Evolutionary conservation across 2,888 invertebrate species (phyloP).

Genomic region (Camptogramma bilineatum): DNA sequence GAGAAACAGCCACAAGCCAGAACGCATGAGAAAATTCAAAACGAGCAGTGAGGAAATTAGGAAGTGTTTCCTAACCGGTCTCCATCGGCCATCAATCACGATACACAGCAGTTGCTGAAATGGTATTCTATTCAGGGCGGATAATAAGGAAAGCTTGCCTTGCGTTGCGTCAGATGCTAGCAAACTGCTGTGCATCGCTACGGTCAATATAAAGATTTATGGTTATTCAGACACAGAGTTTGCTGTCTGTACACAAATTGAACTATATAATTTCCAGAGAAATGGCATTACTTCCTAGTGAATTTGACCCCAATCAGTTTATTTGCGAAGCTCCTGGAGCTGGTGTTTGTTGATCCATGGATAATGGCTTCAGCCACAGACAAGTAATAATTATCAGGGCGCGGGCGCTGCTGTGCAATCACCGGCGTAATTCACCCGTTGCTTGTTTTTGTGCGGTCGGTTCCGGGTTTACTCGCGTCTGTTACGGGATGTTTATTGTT

Average conservation of each 20-base stretch:
- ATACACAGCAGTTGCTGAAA: constrained; percentile 24
- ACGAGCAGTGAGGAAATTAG: constrained; percentile 26
- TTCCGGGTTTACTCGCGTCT: constrained; percentile 24
- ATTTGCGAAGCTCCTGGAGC: constrained; percentile 26
- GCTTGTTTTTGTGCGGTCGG: constrained; percentile 26
- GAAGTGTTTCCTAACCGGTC: constrained; percentile 30
- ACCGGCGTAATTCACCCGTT: constrained; percentile 19
- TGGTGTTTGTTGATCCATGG: constrained; percentile 33
- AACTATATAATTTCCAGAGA: background rate
- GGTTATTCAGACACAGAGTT: constrained; percentile 24
- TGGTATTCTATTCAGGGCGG: constrained; percentile 40
- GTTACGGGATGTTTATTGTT: constrained; percentile 23
- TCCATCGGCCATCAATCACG: constrained; percentile 27
- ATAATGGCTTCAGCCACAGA: constrained; percentile 24
- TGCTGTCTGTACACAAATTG: constrained; percentile 22
- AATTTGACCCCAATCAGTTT: constrained; percentile 32
- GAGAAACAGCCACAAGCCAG: constrained; percentile 15
- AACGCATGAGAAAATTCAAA: constrained; percentile 27
- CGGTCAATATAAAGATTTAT: constrained; percentile 38
- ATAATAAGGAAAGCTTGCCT: constrained; percentile 41
- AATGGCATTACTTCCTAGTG: constrained; percentile 3
- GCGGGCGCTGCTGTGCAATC: constrained; percentile 23
- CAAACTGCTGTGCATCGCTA: constrained; percentile 20
- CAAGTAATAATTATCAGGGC: constrained; percentile 9
- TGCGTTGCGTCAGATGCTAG: constrained; percentile 33